phyloP scores from a whole-genome alignment of 64 coral and sea anemone genomes.

The Trachythela sp. region DNA sequence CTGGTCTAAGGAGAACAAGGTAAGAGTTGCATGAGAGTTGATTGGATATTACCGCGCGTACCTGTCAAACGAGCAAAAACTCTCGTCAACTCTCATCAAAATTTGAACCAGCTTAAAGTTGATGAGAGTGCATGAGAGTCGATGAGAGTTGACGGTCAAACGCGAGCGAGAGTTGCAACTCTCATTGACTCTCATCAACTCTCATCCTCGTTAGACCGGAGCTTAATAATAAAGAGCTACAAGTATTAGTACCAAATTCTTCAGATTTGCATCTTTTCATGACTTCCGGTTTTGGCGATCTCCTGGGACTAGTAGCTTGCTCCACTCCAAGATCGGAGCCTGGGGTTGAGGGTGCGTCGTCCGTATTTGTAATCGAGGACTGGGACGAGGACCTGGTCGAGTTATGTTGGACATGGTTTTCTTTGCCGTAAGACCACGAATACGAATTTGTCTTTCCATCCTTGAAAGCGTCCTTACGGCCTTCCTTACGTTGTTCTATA shows the following conservation, averaged over 20 bases:
- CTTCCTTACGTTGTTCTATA: conserved; percentile 3
- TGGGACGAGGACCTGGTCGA: not conserved
- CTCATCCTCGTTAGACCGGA: no score
- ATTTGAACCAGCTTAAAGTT: no score
- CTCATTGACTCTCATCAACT: no score
- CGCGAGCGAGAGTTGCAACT: no score
- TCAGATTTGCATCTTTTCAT: conserved; percentile 2
- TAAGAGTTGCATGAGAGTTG: no score
- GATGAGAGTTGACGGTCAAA: no score
- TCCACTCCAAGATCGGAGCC: not conserved
- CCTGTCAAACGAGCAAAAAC: no score
- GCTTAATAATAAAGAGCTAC: not conserved
- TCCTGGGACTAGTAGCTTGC: not conserved
- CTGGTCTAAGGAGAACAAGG: no score
- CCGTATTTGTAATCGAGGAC: not conserved
- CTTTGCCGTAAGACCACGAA: not conserved
- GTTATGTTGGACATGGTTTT: not conserved
- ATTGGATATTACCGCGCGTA: no score
- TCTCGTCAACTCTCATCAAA: no score
- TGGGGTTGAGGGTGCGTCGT: not conserved
- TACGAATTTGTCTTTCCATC: not conserved
- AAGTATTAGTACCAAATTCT: not conserved
- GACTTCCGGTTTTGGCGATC: not conserved
- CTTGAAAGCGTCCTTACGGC: not conserved
- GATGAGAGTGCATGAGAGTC: no score